Evolutionary conservation across 2,888 invertebrate genomes (phyloP).

Genomic region (Meandrusa payeni): DNA sequence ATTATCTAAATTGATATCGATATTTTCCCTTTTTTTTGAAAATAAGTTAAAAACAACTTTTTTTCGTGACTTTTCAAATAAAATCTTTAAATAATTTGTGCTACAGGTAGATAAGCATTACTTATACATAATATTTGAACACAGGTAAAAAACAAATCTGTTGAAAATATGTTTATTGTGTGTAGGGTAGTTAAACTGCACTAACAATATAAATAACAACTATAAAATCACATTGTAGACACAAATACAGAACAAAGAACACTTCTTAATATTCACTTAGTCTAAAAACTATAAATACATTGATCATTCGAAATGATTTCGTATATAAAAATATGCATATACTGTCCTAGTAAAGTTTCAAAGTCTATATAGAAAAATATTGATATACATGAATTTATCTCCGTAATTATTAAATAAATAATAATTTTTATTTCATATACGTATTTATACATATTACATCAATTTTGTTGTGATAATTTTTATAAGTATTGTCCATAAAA

Average conservation of each 20-base stretch:
- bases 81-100: no score
- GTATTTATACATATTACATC: conserved; percentile 12
- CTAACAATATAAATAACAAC: conserved; percentile 34
- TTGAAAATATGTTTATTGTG: conserved; percentile 31
- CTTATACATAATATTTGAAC: no score
- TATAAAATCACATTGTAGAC: conserved; percentile 35
- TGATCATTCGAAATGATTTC: conserved; percentile 16
- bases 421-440: not conserved
- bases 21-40: no score
- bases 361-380: conserved; percentile 10
- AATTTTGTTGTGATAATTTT: conserved; percentile 16
- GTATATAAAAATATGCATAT: conserved; percentile 13
- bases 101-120: no score
- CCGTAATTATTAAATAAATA: not conserved
- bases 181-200: conserved; percentile 33
- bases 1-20: no score
- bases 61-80: no score
- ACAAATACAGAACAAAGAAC: conserved; percentile 26
- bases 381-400: not conserved
- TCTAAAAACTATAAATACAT: conserved; percentile 20
- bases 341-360: conserved; percentile 8
- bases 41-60: no score
- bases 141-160: conserved; percentile 2
- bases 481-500: conserved; percentile 22
- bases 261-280: conserved; percentile 14